Evolutionary conservation across 2,888 invertebrate genomes (phyloP).

Genomic region (Prenolepis imparis): DNA sequence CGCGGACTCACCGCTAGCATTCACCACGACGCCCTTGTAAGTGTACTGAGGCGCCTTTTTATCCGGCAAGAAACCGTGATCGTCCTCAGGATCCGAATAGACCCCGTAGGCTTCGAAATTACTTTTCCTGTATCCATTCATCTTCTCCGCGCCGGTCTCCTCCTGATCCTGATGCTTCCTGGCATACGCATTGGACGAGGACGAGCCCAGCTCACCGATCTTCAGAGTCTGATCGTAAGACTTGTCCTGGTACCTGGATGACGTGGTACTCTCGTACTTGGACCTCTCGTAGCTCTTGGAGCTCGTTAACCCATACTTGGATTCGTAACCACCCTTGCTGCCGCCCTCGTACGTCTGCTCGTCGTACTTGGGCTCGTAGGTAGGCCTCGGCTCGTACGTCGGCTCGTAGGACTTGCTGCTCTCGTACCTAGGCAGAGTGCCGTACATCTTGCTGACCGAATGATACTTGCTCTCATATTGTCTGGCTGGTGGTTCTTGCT

Average conservation of each 20-base stretch:
- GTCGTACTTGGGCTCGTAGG: constrained; percentile 76
- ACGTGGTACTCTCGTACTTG: constrained; percentile 79
- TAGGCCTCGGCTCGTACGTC: constrained; percentile 63
- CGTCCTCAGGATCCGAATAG: constrained; percentile 85
- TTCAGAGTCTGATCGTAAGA: constrained; percentile 84
- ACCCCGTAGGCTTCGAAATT: constrained; percentile 86
- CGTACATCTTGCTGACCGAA: constrained; percentile 82
- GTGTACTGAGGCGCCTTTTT: constrained; percentile 84
- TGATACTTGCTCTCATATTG: constrained; percentile 81
- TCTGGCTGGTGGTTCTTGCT: constrained; percentile 75
- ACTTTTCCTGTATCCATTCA: constrained; percentile 85
- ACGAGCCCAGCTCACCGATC: constrained; percentile 80
- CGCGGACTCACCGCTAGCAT: constrained; percentile 84
- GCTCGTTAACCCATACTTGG: constrained; percentile 83
- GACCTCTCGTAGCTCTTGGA: constrained; percentile 84
- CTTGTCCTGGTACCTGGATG: constrained; percentile 81
- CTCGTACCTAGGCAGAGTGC: constrained; percentile 83
- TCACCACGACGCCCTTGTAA: constrained; percentile 85
- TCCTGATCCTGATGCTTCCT: constrained; percentile 78
- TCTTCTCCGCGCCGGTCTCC: constrained; percentile 79
- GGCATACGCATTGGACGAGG: constrained; percentile 76
- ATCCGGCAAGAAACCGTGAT: constrained; percentile 83
- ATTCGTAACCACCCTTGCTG: constrained; percentile 71
- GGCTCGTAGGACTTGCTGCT: constrained; percentile 74
- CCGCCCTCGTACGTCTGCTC: constrained; percentile 74